These are phyloP conservation scores for Campoletis raptor DNA, from an alignment of 2,888 invertebrate genomes.

Conservation along the genomic window DNA sequence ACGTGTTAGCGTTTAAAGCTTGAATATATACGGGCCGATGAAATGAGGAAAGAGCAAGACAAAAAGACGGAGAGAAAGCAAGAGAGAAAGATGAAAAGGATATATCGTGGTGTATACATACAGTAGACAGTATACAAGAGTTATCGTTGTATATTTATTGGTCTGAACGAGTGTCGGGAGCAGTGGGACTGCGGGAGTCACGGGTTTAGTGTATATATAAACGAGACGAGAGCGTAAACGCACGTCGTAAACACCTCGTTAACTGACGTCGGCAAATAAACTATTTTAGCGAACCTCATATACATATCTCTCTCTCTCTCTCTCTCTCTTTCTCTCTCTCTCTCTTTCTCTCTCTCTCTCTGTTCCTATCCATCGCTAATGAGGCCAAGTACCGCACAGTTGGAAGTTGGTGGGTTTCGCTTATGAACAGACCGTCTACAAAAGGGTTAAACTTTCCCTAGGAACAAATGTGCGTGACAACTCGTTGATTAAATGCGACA, in stretches of 20 bases:
- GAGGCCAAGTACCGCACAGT: conserved; percentile 34
- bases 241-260: conserved; percentile 66
- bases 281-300: conserved; percentile 41
- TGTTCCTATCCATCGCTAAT: conserved; percentile 43
- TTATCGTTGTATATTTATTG: conserved; percentile 48
- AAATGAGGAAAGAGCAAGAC: not conserved
- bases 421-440: conserved; percentile 17
- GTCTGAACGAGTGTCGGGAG: conserved; percentile 23
- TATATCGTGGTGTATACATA: not conserved
- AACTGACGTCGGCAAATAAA: conserved; percentile 62
- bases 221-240: conserved; percentile 57
- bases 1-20: not conserved
- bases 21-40: not conserved
- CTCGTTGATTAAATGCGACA: not conserved
- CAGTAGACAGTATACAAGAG: not conserved
- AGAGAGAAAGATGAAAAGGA: conserved; percentile 13
- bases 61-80: conserved; percentile 11
- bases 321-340: not conserved
- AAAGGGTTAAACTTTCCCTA: not conserved
- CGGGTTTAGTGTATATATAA: conserved; percentile 39
- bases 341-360: conserved; percentile 27
- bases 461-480: conserved; percentile 9
- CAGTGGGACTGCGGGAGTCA: conserved; percentile 39
- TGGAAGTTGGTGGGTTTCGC: conserved; percentile 18
- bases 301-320: not conserved